Base-by-base conservation (phyloP, 2,113 vertebrate genomes). In the Coptodon rendalli region DNA sequence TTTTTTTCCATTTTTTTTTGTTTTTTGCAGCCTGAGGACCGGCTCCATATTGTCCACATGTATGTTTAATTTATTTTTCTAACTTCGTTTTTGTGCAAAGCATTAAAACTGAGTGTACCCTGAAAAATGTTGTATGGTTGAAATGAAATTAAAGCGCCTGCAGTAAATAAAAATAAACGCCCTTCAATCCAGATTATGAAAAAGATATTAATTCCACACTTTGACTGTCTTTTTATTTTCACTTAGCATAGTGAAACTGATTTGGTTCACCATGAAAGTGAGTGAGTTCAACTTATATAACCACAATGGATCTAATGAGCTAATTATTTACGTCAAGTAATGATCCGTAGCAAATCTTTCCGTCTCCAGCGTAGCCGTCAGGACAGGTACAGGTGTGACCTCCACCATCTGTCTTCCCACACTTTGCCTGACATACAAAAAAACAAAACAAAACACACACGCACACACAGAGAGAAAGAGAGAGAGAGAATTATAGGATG, bases 291-390 rank as follows among this genome's bases (percentile, higher is more conserved):
- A 9, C 4, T 53, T 22, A 22, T 12, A 24, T 80, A 36, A 54
- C 31, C 17, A 71, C 7, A 31, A 10, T 29, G 31, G 5, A 45
- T n/a, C 16, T 3, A 29, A 52, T n/a, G 14, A 13, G 45, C 4
- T 79, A 36, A 53, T 19, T 3, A 78, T 54, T 89, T 54, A 96
- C 96, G 7, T 95, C 89, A 34, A 97, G 66, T 50, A 99, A 52
- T 11, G 96, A 95, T 31, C 98, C 97, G 0, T 97, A 99, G 95
- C 99, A 99, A 0, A 63, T 91, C 52, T 92, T 61, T 52, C 98
- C 98, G 22, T 99, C 97, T 36, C 99, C 99, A 3, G 66, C 13
- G 12, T 96, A 98, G 86, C 95, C 97, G 2, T 94, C 80, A 3
- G 95, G 95, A 81, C 99, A 99, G 6, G 82, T 81, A 16, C 99